Conservation (phyloP, 2,113 vertebrate genomes). For the Mastomys coucha region DNA sequence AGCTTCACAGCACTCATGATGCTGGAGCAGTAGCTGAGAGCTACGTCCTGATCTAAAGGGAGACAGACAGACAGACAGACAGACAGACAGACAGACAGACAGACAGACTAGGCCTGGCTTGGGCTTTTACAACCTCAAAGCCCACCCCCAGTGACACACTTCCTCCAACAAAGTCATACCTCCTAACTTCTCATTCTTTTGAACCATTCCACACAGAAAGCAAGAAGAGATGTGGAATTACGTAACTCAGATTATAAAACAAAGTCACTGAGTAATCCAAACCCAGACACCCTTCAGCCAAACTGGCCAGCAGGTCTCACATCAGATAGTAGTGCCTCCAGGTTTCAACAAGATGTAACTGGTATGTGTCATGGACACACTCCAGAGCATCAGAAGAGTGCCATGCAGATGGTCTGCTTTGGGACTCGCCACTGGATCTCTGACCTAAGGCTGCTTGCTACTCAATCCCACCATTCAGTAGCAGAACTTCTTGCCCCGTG, state of each 20-base stretch:
- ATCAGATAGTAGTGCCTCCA: not conserved
- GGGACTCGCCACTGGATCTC: not conserved
- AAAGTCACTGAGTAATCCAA: not conserved
- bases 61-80: not conserved
- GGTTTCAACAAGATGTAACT: conserved; percentile 1
- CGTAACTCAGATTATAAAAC: not conserved
- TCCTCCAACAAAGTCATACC: not conserved
- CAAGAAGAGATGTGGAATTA: not conserved
- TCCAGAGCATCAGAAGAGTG: conserved; percentile 1
- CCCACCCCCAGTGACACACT: not conserved
- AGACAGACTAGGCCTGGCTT: not conserved
- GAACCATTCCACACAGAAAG: not conserved
- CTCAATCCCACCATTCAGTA: not conserved
- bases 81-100: not conserved
- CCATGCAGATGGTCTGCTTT: not conserved
- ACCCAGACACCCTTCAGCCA: not conserved
- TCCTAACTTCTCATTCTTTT: not conserved
- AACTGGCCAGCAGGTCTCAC: not conserved
- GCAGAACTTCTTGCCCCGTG: not conserved
- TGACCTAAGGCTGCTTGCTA: not conserved
- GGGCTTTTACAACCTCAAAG: not conserved
- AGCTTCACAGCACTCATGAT: not conserved
- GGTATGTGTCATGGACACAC: not conserved
- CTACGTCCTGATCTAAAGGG: not conserved
- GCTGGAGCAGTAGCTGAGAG: not conserved